These are phyloP conservation scores for Rhadina sibilatrix DNA, from an alignment of 2,113 vertebrate genomes.

Conservation along the genomic window DNA sequence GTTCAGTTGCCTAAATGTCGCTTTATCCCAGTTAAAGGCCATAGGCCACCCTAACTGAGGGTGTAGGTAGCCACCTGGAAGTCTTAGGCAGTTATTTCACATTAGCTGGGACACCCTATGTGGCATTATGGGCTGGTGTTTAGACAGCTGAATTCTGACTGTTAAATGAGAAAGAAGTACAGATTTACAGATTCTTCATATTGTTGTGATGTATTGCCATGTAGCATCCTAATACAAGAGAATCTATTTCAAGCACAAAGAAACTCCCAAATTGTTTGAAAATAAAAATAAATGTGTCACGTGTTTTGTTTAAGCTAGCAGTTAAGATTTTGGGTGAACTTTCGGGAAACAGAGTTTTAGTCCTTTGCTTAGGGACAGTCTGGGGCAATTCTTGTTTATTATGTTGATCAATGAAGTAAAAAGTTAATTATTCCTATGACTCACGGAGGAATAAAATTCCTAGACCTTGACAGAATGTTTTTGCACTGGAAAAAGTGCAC, in stretches of 20 bases:
- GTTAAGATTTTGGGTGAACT: background rate
- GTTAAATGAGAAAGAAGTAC: background rate
- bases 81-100: background rate
- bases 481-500: background rate
- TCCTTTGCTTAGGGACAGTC: background rate
- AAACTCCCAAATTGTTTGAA: background rate
- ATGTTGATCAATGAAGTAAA: background rate
- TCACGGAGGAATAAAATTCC: background rate
- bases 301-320: background rate
- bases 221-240: background rate
- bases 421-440: background rate
- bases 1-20: background rate
- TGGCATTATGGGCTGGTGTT: background rate
- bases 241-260: background rate
- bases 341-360: background rate
- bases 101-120: background rate
- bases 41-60: background rate
- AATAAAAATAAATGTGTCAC: background rate
- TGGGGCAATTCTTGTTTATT: background rate
- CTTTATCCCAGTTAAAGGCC: background rate
- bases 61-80: background rate
- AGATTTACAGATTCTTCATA: background rate
- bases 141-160: background rate
- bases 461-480: background rate
- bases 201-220: background rate